phyloP scores from a whole-genome alignment of 2,797 vertebrate species.

The Hafferia zeledoni region DNA sequence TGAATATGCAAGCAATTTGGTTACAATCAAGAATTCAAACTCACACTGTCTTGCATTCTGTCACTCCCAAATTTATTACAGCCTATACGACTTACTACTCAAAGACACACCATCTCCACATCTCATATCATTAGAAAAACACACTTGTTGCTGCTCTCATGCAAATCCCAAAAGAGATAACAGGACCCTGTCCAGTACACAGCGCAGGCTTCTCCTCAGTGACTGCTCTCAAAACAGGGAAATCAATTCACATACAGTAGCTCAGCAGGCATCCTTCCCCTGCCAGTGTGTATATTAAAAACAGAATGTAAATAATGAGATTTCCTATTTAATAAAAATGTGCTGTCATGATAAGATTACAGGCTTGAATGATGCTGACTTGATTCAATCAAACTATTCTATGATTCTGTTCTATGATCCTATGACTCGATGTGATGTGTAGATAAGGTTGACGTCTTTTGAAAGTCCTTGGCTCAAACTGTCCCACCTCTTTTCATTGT shows the following conservation, averaged over 20 bases:
- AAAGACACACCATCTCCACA: neutral
- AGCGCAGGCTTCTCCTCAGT: neutral
- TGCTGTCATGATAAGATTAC: neutral
- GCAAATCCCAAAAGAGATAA: neutral
- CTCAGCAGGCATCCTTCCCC: neutral
- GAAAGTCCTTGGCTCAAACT: conserved; percentile 3
- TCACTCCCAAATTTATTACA: neutral
- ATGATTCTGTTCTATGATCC: neutral
- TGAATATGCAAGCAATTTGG: neutral
- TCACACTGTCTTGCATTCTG: neutral
- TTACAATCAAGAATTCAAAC: neutral
- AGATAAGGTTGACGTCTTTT: neutral
- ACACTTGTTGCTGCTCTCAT: neutral
- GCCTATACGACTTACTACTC: neutral
- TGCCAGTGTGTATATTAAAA: neutral
- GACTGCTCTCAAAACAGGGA: neutral
- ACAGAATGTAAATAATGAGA: neutral
- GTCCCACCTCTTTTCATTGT: neutral
- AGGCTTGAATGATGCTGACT: neutral
- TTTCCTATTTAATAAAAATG: neutral
- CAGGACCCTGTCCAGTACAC: neutral
- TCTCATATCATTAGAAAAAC: neutral
- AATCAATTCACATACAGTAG: neutral
- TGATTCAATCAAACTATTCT: neutral
- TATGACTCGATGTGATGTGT: neutral